Evolutionary conservation across 2,113 vertebrate genomes (phyloP), one percentile per base, ranked within the genome.

Genomic region (Corythaeola cristata): DNA sequence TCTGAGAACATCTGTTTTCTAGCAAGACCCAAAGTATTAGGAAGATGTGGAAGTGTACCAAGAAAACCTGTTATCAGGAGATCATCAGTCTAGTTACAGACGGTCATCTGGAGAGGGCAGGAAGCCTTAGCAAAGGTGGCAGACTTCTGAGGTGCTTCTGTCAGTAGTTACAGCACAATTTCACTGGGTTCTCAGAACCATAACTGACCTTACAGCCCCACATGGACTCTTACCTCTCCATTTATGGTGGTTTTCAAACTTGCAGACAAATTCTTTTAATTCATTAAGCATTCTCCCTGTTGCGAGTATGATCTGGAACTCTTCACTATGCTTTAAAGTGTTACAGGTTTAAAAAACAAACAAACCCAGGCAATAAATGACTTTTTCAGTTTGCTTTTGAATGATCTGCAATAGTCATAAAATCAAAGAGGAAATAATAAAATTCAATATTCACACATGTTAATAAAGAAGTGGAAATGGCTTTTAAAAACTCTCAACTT

Each of bases 1-100:
- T 81, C 47, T 50, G 82, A 50, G 76, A 86, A 96, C 90, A 97
- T 90, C 95, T 95, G 93, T 92, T 97, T 96, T 91, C 87, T 74
- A 95, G 77, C 53, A 96, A 86, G 62, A 49, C 35, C 53, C 22
- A 56, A 76, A 71, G 79, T 50, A 82, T 44, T 82, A 95, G 75
- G 73, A 94, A 78, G 67, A 75, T 18, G 2, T 59, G 78, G 71
- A 85, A 79, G 21, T 6, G 15, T 80, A 80, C 33, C 60, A 92
- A 80, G 66, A n/a, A 83, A 95, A 64, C 44, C 82, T 62, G 73
- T 89, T 88, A 39, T 63, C 49, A 58, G 62, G 84, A 95, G 33
- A 56, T 45, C 62, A 75, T 75, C 75, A 73, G 30, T 33, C 75
- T 92, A 41, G 72, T 52, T 75, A n/a, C 8, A 55, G 35, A 30